These are phyloP conservation scores for Drosophila gunungcola DNA, from an alignment of 1,140 invertebrate genomes.

Conservation along the genomic window DNA sequence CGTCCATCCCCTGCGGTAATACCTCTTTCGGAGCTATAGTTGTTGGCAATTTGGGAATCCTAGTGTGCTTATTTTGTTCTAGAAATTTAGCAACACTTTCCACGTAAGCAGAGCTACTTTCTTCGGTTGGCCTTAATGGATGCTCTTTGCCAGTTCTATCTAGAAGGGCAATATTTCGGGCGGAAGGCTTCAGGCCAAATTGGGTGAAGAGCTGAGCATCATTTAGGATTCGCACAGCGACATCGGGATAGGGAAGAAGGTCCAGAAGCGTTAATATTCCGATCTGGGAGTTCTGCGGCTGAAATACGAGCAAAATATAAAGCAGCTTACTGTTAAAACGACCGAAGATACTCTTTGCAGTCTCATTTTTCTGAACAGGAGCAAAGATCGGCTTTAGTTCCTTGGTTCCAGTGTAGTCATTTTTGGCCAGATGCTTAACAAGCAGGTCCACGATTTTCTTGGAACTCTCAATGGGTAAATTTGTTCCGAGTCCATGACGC, in stretches of 20 bases:
- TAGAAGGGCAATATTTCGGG: conserved; percentile 8
- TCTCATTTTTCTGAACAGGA: neutral
- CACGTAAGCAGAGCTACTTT: conserved; percentile 12
- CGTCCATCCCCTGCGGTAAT: conserved; percentile 1
- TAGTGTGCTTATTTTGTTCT: neutral
- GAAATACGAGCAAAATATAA: conserved; percentile 21
- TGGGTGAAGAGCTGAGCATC: conserved; percentile 7
- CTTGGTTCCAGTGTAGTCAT: neutral
- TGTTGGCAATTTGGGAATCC: neutral
- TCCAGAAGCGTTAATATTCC: conserved; percentile 35
- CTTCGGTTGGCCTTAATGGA: neutral
- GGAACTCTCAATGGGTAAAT: neutral
- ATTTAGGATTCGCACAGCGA: conserved; percentile 5
- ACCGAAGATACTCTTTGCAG: neutral
- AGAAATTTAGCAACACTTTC: conserved; percentile 18
- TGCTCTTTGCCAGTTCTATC: neutral
- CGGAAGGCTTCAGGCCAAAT: conserved; percentile 2
- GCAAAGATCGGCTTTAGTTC: conserved; percentile 14
- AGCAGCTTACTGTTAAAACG: no score
- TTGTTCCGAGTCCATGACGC: neutral
- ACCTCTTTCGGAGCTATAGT: neutral
- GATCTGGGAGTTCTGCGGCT: conserved; percentile 1
- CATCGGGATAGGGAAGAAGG: neutral
- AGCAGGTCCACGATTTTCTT: conserved; percentile 2
- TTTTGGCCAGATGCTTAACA: conserved; percentile 1